Conservation (phyloP, 2,797 vertebrate genomes). For the Hydrolagus colliei region DNA sequence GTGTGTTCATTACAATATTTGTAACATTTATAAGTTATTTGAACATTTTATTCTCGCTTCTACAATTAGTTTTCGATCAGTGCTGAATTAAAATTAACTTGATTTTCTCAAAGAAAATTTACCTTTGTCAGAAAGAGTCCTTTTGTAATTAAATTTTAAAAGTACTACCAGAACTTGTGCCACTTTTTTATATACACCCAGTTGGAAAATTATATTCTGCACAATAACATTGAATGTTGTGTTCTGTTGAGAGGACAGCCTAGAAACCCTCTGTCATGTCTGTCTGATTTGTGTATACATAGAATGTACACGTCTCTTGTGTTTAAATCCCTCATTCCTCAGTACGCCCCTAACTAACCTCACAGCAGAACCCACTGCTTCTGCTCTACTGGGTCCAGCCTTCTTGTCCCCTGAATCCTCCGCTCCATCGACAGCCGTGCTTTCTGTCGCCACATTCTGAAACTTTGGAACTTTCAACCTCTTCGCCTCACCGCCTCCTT, state of each 20-base stretch:
- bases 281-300: not conserved
- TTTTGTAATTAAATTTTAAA: conserved; percentile 26
- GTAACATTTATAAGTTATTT: conserved; percentile 17
- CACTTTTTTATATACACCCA: not conserved
- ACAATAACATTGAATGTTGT: not conserved
- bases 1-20: not conserved
- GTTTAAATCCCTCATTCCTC: not conserved
- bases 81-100: conserved; percentile 8
- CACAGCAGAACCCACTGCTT: not conserved
- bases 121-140: conserved; percentile 13
- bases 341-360: not conserved
- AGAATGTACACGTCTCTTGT: not conserved
- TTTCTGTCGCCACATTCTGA: no score
- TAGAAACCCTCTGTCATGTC: not conserved
- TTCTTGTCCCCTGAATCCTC: no score
- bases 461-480: no score
- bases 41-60: not conserved
- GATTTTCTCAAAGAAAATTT: conserved; percentile 14
- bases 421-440: no score
- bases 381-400: no score
- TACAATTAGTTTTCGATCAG: not conserved
- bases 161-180: not conserved
- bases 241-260: not conserved
- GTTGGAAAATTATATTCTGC: not conserved
- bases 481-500: no score